Evolutionary conservation across 2,797 vertebrate species (phyloP), one percentile per base, ranked within the genome.

Genomic region (Ctenochaetus hawaiiensis): DNA sequence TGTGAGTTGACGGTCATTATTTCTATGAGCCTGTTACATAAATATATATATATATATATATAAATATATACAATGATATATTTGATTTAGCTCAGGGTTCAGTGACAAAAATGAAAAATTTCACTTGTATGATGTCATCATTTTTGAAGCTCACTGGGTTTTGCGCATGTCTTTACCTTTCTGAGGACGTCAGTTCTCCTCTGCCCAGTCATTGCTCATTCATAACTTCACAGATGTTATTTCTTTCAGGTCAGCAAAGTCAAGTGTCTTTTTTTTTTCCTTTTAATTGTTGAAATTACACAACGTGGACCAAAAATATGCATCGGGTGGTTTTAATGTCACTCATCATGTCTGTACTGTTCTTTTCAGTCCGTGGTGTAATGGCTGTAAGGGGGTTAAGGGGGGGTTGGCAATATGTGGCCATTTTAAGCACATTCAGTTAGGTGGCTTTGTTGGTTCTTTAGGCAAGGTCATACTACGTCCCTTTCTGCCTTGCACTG

Each of bases 71-170:
- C 49, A 53, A 77, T 83, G 52, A 80, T 67, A 85, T 82, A 79
- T 91, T 88, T 90, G 77, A 89, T 91, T 93, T 94, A 94, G 91
- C 95, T 95, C 95, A 96, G 94, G 95, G 93, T 95, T 92, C 83
- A 91, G 91, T 90, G 89, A 91, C 83, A 90, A 91, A 92, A 91
- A 91, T 87, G 71, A 85, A 81, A 87, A 88, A 83, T 65, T 44
- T 56, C 82, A 89, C 88, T 83, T 66, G 69, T 88, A 93, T 92
- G 91, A 94, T 94, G 92, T 94, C 91, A 88, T 91, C 30, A 85
- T 91, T 87, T 88, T 88, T 91, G 78, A 86, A 78, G 17, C 69
- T 86, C 68, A 82, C 79, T 90, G 75, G 77, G 77, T 87, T 72
- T 47, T 51, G 60, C 79, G 89, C 90, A 88, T 86, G 79, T 82